phyloP scores from a whole-genome alignment of 2,113 vertebrate species.

The Muntiacus reevesi region DNA sequence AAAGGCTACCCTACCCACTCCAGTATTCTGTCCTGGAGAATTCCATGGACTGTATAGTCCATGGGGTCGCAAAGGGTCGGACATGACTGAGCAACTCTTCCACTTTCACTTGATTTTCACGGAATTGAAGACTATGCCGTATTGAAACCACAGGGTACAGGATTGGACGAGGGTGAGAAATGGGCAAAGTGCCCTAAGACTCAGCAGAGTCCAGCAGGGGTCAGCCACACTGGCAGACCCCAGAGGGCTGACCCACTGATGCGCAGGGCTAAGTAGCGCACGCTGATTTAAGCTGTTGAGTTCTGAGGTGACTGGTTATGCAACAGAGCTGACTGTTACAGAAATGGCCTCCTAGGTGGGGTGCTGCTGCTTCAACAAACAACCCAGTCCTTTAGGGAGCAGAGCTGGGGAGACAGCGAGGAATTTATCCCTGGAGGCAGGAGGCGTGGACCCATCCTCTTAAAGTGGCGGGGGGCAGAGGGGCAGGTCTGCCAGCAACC shows the following conservation, averaged over 20 bases:
- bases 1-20: not conserved
- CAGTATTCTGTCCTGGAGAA: not conserved
- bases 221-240: not conserved
- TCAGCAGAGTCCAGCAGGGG: not conserved
- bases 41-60: not conserved
- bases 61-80: not conserved
- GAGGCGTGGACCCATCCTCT: not conserved
- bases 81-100: not conserved
- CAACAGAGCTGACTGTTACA: no score
- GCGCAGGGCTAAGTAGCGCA: rapidly evolving
- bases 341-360: not conserved
- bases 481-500: rapidly evolving
- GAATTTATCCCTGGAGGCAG: not conserved
- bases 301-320: not conserved
- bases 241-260: not conserved
- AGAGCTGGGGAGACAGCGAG: not conserved
- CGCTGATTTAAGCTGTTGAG: not conserved
- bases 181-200: not conserved
- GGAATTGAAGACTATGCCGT: rapidly evolving
- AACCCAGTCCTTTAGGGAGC: not conserved
- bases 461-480: no score
- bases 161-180: not conserved
- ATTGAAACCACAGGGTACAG: not conserved
- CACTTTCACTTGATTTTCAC: not conserved
- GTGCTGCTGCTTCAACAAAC: not conserved